Conservation (phyloP, 2,113 vertebrate species). For the Hystrix cristata region DNA sequence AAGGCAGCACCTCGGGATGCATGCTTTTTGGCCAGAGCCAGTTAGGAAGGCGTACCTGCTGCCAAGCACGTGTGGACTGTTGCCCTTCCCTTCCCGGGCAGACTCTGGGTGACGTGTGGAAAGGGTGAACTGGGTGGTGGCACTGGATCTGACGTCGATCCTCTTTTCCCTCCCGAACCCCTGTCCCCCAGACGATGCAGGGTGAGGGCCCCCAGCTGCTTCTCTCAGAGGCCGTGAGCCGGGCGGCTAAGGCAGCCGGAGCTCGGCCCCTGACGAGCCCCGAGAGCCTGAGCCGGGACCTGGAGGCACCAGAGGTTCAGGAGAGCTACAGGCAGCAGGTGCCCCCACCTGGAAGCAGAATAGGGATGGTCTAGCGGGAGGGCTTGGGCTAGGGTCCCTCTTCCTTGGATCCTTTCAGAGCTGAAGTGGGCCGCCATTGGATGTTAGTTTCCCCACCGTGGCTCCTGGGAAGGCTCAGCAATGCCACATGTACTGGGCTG, state of each 20-base stretch:
- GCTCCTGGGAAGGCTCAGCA: slow-evolving; percentile 63
- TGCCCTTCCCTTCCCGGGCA: not conserved
- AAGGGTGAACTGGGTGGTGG: slow-evolving; percentile 73
- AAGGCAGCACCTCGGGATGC: not conserved
- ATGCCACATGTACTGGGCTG: not conserved
- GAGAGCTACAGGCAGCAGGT: slow-evolving; percentile 94
- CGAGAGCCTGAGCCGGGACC: slow-evolving; percentile 91
- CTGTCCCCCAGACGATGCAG: slow-evolving; percentile 91
- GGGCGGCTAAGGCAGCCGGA: slow-evolving; percentile 92
- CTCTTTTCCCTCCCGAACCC: slow-evolving; percentile 71
- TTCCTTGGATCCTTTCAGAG: slow-evolving; percentile 19
- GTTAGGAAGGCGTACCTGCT: slow-evolving; percentile 13
- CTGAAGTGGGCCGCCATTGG: not conserved
- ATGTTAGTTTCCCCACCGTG: not conserved
- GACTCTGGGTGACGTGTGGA: slow-evolving; percentile 43
- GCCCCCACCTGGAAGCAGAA: slow-evolving; percentile 80
- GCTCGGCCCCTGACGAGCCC: slow-evolving; percentile 91
- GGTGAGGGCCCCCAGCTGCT: slow-evolving; percentile 92
- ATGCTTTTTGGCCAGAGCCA: not conserved
- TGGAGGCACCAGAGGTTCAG: slow-evolving; percentile 91
- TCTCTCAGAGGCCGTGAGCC: slow-evolving; percentile 94
- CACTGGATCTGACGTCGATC: slow-evolving; percentile 64
- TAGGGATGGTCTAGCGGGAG: slow-evolving; percentile 80
- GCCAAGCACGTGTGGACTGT: not conserved
- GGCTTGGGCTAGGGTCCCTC: slow-evolving; percentile 69